These are phyloP conservation scores for Colletes latitarsis DNA, from an alignment of 1,140 invertebrate genomes.

Conservation along the genomic window DNA sequence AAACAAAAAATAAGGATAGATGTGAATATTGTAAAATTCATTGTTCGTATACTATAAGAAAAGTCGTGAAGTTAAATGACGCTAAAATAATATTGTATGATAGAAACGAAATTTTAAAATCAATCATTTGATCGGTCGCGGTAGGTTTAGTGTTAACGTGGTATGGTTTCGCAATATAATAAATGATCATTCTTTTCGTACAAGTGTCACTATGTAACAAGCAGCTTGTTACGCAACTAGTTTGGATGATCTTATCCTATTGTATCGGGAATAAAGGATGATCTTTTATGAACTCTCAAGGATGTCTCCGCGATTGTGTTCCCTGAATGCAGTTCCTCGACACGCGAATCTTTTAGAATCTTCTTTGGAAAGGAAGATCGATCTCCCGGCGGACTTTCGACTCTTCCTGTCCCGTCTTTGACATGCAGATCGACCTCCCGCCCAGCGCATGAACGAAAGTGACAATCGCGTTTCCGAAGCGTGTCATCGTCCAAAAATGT, in stretches of 20 bases:
- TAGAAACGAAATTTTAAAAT: no score
- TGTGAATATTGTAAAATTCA: no score
- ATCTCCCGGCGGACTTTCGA: background rate
- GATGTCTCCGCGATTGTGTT: background rate
- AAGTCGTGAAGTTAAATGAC: no score
- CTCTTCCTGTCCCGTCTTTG: conserved; percentile 2
- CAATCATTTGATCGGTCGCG: no score
- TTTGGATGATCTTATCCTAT: background rate
- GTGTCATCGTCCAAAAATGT: conserved; percentile 7
- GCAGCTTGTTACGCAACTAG: background rate
- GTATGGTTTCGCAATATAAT: background rate
- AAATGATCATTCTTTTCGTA: background rate
- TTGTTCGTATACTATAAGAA: no score
- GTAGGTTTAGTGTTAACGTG: no score
- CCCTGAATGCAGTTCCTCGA: background rate
- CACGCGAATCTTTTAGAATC: background rate
- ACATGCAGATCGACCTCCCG: conserved; percentile 32
- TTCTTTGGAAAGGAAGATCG: background rate
- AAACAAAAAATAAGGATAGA: no score
- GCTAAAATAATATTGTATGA: no score
- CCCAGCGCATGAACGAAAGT: background rate
- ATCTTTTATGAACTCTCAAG: background rate
- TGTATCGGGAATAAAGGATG: background rate
- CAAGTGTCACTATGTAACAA: background rate
- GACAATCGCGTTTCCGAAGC: background rate